These are phyloP conservation scores for Sarcophaga variegata DNA, from an alignment of 2,888 invertebrate genomes.

Conservation along the genomic window DNA sequence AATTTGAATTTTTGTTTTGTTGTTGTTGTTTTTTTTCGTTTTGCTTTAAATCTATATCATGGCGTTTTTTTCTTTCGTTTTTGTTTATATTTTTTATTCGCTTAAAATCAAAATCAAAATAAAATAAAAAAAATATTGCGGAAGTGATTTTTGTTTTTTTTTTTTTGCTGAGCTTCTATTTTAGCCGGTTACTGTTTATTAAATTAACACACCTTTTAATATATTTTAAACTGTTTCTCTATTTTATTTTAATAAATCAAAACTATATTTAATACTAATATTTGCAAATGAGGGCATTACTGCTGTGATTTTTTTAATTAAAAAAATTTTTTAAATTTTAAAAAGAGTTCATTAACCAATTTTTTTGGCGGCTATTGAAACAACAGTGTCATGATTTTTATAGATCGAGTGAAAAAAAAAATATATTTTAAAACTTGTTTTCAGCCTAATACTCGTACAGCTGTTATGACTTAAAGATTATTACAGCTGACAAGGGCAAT, in stretches of 20 bases:
- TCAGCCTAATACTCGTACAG: no score
- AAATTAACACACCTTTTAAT: conserved; percentile 34
- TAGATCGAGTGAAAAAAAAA: no score
- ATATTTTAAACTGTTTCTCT: background rate
- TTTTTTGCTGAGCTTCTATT: conserved; percentile 31
- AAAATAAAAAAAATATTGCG: conserved; percentile 18
- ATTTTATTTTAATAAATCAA: no score
- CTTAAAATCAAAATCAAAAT: background rate
- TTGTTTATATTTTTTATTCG: conserved; percentile 14
- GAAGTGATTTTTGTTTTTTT: conserved; percentile 46
- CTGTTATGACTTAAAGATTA: no score
- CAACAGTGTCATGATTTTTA: background rate
- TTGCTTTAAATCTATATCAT: conserved; percentile 36
- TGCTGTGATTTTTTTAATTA: conserved; percentile 10
- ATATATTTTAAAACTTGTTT: no score
- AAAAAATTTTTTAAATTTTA: background rate
- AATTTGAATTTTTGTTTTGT: background rate
- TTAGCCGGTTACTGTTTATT: conserved; percentile 43
- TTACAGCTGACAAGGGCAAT: no score
- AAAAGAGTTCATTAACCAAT: background rate
- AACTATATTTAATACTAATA: background rate
- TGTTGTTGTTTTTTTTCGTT: background rate
- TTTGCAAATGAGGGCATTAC: conserved; percentile 17
- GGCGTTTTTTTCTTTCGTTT: conserved; percentile 30
- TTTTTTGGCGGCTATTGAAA: background rate